A percentile compares a stretch with the other conserved stretches of the same genome.
Conservation (phyloP, 1,140 invertebrate species). For the Oreohelix idahoensis region DNA sequence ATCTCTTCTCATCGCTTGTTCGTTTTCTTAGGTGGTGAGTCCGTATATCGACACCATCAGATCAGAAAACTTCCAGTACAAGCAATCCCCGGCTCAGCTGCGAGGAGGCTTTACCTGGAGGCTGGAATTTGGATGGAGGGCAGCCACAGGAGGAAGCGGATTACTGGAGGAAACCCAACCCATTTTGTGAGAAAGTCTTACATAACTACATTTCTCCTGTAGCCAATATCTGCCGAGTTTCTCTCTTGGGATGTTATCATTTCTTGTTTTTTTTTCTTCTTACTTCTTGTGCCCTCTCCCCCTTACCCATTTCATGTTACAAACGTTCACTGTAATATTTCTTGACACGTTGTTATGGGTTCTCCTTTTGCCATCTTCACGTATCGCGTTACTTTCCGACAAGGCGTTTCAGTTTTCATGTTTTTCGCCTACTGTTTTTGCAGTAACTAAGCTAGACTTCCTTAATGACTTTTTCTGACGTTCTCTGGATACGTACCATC, state of each 20-base stretch:
- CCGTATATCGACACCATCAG: conserved; percentile 97
- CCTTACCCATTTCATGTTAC: no score
- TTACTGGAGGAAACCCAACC: conserved; percentile 25
- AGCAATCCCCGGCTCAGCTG: conserved; percentile 41
- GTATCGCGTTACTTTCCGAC: conserved; percentile 19
- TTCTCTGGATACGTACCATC: not conserved
- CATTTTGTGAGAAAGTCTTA: conserved; percentile 30
- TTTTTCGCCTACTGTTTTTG: conserved; percentile 47
- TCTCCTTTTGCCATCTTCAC: not conserved
- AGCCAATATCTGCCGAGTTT: not conserved
- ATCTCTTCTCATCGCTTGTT: not conserved
- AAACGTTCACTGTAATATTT: conserved; percentile 12
- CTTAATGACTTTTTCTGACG: not conserved
- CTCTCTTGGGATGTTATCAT: not conserved
- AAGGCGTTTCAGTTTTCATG: conserved; percentile 58
- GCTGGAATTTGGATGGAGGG: conserved; percentile 51
- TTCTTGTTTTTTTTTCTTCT: not conserved
- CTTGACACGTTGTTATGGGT: not conserved
- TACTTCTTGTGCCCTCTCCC: not conserved
- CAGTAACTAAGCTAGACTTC: not conserved
- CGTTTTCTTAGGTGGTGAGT: conserved; percentile 79
- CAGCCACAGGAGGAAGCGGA: conserved; percentile 9
- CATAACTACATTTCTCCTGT: not conserved
- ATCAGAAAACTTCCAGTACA: conserved; percentile 87
- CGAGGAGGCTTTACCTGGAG: conserved; percentile 50